These are phyloP conservation scores for Diadumene lineata DNA, from an alignment of 92 coral and sea anemone species.

Conservation along the genomic window DNA sequence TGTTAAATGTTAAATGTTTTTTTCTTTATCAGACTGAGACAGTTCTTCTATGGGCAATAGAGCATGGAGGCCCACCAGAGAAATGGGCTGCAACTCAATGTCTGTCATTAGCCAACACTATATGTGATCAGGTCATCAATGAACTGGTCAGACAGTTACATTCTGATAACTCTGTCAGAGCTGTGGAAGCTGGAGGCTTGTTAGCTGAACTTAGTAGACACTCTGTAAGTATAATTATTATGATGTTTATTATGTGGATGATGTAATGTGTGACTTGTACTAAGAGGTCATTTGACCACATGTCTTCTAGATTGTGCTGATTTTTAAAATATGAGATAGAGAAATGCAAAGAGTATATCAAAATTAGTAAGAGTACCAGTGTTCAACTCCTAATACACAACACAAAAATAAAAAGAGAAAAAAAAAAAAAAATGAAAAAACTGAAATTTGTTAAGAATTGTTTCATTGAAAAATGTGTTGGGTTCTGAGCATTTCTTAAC, in stretches of 20 bases:
- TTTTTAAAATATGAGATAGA: too few relatives aligned
- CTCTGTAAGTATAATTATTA: conserved; percentile 60
- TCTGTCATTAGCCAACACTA: conserved; percentile 73
- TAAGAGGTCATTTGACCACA: too few relatives aligned
- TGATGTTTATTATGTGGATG: background rate
- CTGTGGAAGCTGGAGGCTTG: conserved; percentile 79
- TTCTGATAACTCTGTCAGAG: conserved; percentile 77
- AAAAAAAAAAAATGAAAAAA: too few relatives aligned
- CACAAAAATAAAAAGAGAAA: too few relatives aligned
- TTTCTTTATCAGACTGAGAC: conserved; percentile 58
- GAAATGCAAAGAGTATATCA: too few relatives aligned
- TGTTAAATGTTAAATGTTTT: background rate
- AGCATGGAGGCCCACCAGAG: conserved; percentile 89
- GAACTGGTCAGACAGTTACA: conserved; percentile 85
- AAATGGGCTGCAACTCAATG: conserved; percentile 98
- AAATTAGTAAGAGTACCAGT: too few relatives aligned
- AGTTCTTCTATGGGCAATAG: conserved; percentile 78
- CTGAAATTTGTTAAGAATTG: too few relatives aligned
- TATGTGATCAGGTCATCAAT: conserved; percentile 72
- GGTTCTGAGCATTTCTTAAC: too few relatives aligned
- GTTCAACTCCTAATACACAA: too few relatives aligned
- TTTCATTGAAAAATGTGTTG: too few relatives aligned
- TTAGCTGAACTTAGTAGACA: conserved; percentile 85
- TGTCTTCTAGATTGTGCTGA: too few relatives aligned
- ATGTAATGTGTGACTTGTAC: too few relatives aligned